A percentile compares a stretch with the other conserved stretches of the same genome.
Evolutionary conservation across 2,797 vertebrate genomes (phyloP).

Genomic region (Sphenodon punctatus): DNA sequence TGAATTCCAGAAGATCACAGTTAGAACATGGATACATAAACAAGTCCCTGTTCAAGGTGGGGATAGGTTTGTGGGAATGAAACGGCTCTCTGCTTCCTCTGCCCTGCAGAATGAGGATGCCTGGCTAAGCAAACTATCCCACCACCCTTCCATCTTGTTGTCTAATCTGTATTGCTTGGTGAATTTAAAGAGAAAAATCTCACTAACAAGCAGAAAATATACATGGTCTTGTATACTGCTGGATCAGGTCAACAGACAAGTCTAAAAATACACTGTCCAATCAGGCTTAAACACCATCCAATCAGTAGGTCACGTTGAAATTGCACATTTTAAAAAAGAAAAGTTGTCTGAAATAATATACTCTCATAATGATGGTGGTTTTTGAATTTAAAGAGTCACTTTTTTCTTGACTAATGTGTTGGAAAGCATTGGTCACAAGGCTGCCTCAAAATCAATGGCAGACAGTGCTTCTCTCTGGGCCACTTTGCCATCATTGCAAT

Average conservation of each 20-base stretch:
- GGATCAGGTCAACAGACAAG: neutral
- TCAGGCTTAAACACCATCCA: neutral
- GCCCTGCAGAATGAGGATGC: too few relatives aligned
- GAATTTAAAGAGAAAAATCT: neutral
- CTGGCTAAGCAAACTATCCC: too few relatives aligned
- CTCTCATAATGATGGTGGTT: too few relatives aligned
- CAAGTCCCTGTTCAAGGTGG: neutral
- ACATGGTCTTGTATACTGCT: neutral
- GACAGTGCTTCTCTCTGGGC: neutral
- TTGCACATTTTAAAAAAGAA: neutral
- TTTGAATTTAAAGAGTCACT: too few relatives aligned
- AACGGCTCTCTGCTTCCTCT: neutral
- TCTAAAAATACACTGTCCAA: neutral
- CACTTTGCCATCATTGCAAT: neutral
- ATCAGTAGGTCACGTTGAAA: neutral
- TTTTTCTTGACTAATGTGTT: too few relatives aligned
- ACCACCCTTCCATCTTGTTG: too few relatives aligned
- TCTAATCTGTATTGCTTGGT: neutral
- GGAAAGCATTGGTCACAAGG: too few relatives aligned
- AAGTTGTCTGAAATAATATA: too few relatives aligned
- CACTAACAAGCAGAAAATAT: neutral
- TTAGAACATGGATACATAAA: neutral
- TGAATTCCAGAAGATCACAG: neutral
- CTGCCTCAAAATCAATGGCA: accelerated
- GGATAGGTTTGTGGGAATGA: too few relatives aligned